A percentile compares a stretch with the other conserved stretches of the same genome.
phyloP scores from a whole-genome alignment of 2,888 invertebrate genomes.

The Lasioglossum zephyrum region DNA sequence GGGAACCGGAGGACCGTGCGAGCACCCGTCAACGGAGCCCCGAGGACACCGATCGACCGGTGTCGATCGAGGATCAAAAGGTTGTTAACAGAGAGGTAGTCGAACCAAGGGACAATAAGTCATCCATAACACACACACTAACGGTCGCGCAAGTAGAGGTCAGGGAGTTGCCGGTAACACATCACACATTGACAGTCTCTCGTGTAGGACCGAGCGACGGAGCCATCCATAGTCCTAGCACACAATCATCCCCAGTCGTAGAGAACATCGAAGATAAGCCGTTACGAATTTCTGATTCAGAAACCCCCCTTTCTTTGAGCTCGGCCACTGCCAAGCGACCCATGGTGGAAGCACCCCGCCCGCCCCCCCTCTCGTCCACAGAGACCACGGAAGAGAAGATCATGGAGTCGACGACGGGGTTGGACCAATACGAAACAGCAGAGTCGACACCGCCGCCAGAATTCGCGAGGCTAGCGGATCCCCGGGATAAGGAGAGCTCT shows the following conservation, averaged over 20 bases:
- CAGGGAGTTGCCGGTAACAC: slow-evolving; percentile 44
- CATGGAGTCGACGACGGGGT: slow-evolving; percentile 51
- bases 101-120: slow-evolving; percentile 42
- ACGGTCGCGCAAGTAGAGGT: slow-evolving; percentile 55
- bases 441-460: slow-evolving; percentile 13
- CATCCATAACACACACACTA: slow-evolving; percentile 50
- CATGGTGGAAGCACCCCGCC: slow-evolving; percentile 46
- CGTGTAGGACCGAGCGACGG: slow-evolving; percentile 57
- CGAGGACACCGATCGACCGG: slow-evolving; percentile 30
- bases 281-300: slow-evolving; percentile 69
- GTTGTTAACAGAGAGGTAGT: slow-evolving; percentile 65
- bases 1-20: not conserved
- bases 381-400: slow-evolving; percentile 20
- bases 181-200: slow-evolving; percentile 55
- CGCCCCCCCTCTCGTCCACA: slow-evolving; percentile 30
- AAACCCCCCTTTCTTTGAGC: slow-evolving; percentile 62
- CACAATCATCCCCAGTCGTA: slow-evolving; percentile 38
- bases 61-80: slow-evolving; percentile 61
- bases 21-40: not conserved
- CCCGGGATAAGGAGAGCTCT: slow-evolving; percentile 33
- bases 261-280: slow-evolving; percentile 59
- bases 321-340: slow-evolving; percentile 36
- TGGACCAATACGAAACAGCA: not conserved
- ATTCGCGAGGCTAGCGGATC: slow-evolving; percentile 29
- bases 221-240: slow-evolving; percentile 30